Base-by-base conservation (phyloP, 92 coral and sea anemone genomes). In the Palythoa grandis region DNA sequence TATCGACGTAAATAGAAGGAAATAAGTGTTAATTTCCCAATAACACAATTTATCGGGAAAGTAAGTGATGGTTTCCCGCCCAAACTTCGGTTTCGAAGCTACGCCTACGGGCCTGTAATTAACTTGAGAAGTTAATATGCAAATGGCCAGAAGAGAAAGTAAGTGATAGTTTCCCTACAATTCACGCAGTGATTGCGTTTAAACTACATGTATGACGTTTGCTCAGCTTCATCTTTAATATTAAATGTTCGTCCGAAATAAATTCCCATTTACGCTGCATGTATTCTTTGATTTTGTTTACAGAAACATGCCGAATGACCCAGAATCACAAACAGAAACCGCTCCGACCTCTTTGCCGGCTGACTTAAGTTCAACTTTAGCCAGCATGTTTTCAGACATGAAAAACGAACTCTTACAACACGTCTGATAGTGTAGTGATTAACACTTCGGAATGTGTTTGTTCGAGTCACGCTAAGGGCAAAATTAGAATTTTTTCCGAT, bases 111-210 rank as follows among this genome's bases (percentile, higher is more conserved):
- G 74, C 48, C 6, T 25, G 48, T 70, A 35, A 35, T 70, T 70
- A 70, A n/a, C n/a, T n/a, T n/a, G n/a, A n/a, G n/a, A n/a, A 70
- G 74, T 70, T 70, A n/a, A n/a, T 70, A 70, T 70, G 43, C 74
- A 25, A 12, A 25, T 35, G 47, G 19, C 20, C 23, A 66, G 70
- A 37, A 78, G 52, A 23, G 69, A n/a, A 4, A 78, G 52, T 78
- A 13, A 13, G 16, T 22, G 70, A 66, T 13, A 78, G 83, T 54
- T 56, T 76, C 67, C 65, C 61, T 11, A 53, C 23, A 50, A 24
- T 53, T 29, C 2, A 57, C 19, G 63, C 63, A 3, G 11, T n/a
- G n/a, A n/a, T 17, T 17, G 15, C 25, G 58, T 50, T 50, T 50
- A 76, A 15, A 66, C 70, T 66, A 14, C 29, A 16, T 17, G 70